Evolutionary conservation across 2,888 invertebrate genomes (phyloP), one percentile per base, ranked within the genome.

Genomic region (Rhodophaea formosa): DNA sequence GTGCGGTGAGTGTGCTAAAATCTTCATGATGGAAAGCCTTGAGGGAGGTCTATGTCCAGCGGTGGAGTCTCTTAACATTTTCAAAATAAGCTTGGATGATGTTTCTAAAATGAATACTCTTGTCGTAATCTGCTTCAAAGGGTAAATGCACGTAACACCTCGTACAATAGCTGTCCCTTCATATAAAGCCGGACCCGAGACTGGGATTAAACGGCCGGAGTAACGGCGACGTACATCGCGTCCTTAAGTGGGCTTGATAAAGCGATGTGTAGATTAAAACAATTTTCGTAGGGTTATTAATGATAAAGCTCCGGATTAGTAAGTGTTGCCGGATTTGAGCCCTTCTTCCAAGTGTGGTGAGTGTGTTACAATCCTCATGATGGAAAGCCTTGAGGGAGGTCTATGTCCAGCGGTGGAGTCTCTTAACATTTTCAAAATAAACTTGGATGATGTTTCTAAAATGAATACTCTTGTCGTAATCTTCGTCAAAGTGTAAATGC

Each of bases 81-180:
- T 23, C 23, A 39, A 12, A 39, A 39, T 12, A 39, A 39, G 12
- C 39, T 68, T 72, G 72, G 75, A 64, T 68, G 73, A 75, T 75
- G 80, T 79, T 80, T 80, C 71, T 69, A 70, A 80, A 87, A 85
- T 87, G 83, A 86, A 84, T 80, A 74, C 70, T 79, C 76, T 66
- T 44, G 57, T 69, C 77, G 81, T 83, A 86, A 87, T 85, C 82
- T 84, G 68, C 73, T 66, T 68, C 68, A 66, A 71, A 77, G 84
- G 83, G 79, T 80, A 77, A 80, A 77, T 76, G 80, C 80, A 75
- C 77, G 74, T 84, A 84, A 77, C 84, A 82, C 81, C 80, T 80
- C 77, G 72, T 84, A 84, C 83, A 82, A 87, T 83, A 65, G 79
- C 68, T 75, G 83, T 80, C 85, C 87, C 83, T 85, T 77, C 80